A percentile compares a stretch with the other conserved stretches of the same genome.
These are phyloP conservation scores for Xiphophorus hellerii DNA, from an alignment of 2,113 vertebrate genomes.

Conservation along the genomic window DNA sequence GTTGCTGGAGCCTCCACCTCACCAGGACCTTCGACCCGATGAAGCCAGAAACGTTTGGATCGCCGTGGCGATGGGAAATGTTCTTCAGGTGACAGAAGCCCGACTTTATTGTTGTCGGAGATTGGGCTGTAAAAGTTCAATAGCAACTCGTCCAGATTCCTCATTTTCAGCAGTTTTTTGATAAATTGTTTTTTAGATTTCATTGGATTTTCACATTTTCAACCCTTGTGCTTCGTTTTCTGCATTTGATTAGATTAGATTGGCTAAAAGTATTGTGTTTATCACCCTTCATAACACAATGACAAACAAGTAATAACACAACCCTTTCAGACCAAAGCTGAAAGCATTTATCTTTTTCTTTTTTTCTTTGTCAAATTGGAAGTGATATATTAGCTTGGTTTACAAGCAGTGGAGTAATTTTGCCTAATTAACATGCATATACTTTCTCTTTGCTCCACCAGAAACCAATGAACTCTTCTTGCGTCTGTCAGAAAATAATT, in stretches of 20 bases:
- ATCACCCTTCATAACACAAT: conserved; percentile 37
- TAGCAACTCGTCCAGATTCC: too few species aligned
- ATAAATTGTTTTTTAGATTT: background rate
- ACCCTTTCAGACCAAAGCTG: conserved; percentile 38
- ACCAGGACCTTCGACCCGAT: too few species aligned
- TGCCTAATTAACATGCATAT: conserved; percentile 73
- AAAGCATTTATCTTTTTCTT: conserved; percentile 54
- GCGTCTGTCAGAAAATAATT: conserved; percentile 52
- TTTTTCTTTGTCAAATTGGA: conserved; percentile 51
- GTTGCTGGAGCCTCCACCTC: too few species aligned
- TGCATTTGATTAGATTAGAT: too few species aligned
- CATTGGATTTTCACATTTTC: background rate
- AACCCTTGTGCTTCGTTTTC: background rate
- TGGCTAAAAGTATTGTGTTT: background rate
- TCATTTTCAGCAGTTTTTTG: too few species aligned
- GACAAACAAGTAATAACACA: conserved; percentile 33
- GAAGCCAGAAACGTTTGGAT: too few species aligned
- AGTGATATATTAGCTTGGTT: conserved; percentile 68
- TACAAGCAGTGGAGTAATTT: conserved; percentile 68
- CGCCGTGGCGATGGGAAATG: too few species aligned
- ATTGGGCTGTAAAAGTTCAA: too few species aligned
- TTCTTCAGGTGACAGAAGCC: too few species aligned
- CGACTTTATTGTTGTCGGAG: too few species aligned
- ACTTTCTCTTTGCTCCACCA: conserved; percentile 67
- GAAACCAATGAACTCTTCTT: conserved; percentile 66